Base-by-base conservation (phyloP, 2,113 vertebrate species). In the Lophotis ruficrista region DNA sequence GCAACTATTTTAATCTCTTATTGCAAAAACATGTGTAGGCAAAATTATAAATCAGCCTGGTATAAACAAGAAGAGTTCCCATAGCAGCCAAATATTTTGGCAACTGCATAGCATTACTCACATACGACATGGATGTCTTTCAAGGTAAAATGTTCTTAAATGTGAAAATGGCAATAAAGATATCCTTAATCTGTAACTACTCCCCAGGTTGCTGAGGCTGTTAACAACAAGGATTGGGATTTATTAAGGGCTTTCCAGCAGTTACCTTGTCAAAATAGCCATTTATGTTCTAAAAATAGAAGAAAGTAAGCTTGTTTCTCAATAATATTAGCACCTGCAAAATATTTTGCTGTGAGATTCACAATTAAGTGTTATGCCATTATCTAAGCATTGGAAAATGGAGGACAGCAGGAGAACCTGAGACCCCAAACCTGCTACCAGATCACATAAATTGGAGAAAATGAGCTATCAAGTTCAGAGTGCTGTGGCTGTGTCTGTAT, bases 81-180 rank as follows among this genome's bases (percentile, higher is more conserved):
- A 94, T 94, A 90, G 89, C 76, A 96, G 89, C 80, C 76, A 89
- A 91, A 92, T 95, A 94, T 81, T 94, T 96, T 96, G 93, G 90
- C 83, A 93, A 58, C 47, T 75, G 37, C 53, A 18, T 38, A 84
- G 65, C 60, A 71, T 93, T 93, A 60, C 56, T 86, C 3, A 4
- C 83, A 70, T 79, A 51, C 51, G 72, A 78, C 92, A 48, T 23
- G 60, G 79, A 83, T 37, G 62, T 88, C 41, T 83, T 91, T 66
- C 92, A 86, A 96, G 57, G 86, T 90, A 89, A 93, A 93, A 82
- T 61, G 7, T 79, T 92, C 61, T 53, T 82, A 61, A 92, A 91
- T 50, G 23, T 84, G 83, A 79, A 82, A 90, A 69, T 33, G 23
- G 24, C 25, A 92, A 57, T 45, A 89, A 60, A 50, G 1, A 12